These are phyloP conservation scores for Alauda arvensis DNA, from an alignment of 2,797 vertebrate species.

Conservation along the genomic window DNA sequence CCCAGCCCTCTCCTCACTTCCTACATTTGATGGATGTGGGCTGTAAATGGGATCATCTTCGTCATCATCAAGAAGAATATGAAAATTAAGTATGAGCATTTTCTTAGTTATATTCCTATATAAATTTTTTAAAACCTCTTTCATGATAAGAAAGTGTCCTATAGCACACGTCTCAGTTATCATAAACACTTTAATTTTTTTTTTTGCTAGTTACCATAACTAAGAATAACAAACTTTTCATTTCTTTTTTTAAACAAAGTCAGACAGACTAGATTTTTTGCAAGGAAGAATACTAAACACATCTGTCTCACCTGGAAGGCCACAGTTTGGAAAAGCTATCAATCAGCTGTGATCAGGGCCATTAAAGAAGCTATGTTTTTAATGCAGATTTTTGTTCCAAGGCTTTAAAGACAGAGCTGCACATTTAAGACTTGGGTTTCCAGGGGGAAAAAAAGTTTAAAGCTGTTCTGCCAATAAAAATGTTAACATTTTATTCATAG, in stretches of 20 bases:
- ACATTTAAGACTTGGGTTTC: not conserved
- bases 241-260: not conserved
- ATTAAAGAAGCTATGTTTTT: conserved; percentile 5
- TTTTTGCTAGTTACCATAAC: no score
- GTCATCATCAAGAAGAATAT: not conserved
- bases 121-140: not conserved
- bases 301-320: conserved; percentile 8
- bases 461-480: conserved; percentile 2
- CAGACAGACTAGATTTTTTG: not conserved
- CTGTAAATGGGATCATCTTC: not conserved
- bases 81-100: not conserved
- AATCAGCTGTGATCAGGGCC: conserved; percentile 1
- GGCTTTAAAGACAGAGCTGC: not conserved
- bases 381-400: not conserved
- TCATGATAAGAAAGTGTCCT: not conserved
- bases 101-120: not conserved
- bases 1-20: not conserved
- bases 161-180: not conserved
- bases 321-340: not conserved
- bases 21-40: not conserved
- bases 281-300: not conserved
- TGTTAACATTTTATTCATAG: not conserved
- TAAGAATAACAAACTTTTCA: not conserved
- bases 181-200: no score
- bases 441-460: not conserved